Base-by-base conservation (phyloP, 2,113 vertebrate species). In the Orthonyx spaldingii region DNA sequence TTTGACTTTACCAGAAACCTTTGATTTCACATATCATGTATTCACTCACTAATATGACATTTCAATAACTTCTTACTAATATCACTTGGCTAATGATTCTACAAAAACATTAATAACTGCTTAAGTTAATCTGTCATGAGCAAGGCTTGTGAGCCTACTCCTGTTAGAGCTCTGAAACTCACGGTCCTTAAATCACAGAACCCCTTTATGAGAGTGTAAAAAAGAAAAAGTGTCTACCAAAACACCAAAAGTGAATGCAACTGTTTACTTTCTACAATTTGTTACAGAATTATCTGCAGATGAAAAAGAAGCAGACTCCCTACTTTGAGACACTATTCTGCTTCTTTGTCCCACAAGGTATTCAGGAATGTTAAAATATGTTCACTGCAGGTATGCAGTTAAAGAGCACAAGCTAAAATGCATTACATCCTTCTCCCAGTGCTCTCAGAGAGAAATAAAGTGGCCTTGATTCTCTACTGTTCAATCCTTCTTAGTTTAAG, bases 401-500 rank as follows among this genome's bases (percentile, higher is more conserved):
- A 84, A 79, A 61, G 44, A 89, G 60, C 77, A 81, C 30, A 70
- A 90, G 35, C 55, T 90, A 93, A 88, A 88, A 87, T 18, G 1
- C 72, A 39, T 81, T 90, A 47, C 24, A 37, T 75, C 52, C 47
- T 90, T 84, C 68, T 81, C 68, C 80, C 60, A 35, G 55, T 26
- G 30, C 50, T 74, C 71, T 90, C 59, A 42, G 9, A 74, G 55
- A 83, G 60, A 84, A 93, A 92, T 87, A 89, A 93, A 89, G 42
- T 63, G 72, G 72, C 94, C 95, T 95, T 93, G 76, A 89, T 92
- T 89, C 42, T 93, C 39, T 74, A 12, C 86, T 87, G 68, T 74
- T 93, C 93, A 96, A 95, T 92, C 77, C 64, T 89, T 93, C 93
- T 95, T 92, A 86, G 79, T 90, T 96, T 90, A 95, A 93, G 42